phyloP scores from a whole-genome alignment of 1,140 invertebrate species.

The Xylocopa sonorina region DNA sequence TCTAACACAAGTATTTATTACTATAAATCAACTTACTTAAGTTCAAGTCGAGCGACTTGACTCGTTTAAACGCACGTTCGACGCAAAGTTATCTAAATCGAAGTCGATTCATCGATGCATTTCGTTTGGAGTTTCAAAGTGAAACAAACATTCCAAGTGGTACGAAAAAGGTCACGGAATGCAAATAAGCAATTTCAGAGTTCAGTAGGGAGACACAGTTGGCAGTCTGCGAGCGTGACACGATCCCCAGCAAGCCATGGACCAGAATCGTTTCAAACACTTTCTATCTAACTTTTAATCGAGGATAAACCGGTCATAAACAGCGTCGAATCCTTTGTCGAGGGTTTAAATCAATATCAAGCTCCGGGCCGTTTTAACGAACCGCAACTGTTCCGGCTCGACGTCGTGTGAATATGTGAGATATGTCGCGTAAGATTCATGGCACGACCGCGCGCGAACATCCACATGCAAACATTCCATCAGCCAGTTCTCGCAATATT shows the following conservation, averaged over 20 bases:
- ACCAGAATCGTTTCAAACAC: conserved; percentile 24
- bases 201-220: not conserved
- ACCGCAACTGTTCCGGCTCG: conserved; percentile 32
- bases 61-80: no score
- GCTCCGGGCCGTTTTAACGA: conserved; percentile 55
- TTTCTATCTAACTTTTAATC: conserved; percentile 36
- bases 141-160: not conserved
- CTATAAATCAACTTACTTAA: no score
- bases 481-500: conserved; percentile 37
- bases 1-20: no score
- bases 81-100: no score
- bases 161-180: not conserved
- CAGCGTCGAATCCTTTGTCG: conserved; percentile 47
- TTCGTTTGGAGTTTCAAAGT: no score
- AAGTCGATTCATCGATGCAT: no score
- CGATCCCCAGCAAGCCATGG: not conserved
- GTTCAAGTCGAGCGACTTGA: no score
- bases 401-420: conserved; percentile 20
- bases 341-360: conserved; percentile 59
- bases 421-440: conserved; percentile 6
- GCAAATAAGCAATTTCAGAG: not conserved
- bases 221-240: no score
- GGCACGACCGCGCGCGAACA: not conserved
- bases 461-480: conserved; percentile 21
- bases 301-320: conserved; percentile 30